Evolutionary conservation across 2,113 vertebrate species (phyloP).

Genomic region (Colossoma macropomum): DNA sequence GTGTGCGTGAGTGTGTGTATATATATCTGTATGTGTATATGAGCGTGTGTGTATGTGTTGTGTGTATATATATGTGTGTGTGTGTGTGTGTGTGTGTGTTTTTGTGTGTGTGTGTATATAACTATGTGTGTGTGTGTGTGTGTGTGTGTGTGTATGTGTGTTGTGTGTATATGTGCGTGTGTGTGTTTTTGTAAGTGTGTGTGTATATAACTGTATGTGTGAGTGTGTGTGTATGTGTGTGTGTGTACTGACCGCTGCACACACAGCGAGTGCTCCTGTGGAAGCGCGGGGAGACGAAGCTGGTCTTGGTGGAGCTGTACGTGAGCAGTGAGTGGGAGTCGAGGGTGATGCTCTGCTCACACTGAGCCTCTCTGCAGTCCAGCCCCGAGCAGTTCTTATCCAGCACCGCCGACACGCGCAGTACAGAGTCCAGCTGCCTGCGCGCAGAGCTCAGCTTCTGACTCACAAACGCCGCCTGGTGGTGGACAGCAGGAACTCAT

Average conservation of each 20-base stretch:
- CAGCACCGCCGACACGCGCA: constrained; percentile 89
- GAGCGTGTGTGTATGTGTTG: background rate
- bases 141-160: constrained; percentile 1
- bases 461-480: constrained; percentile 86
- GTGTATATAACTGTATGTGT: constrained; percentile 3
- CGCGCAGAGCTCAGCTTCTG: constrained; percentile 92
- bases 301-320: constrained; percentile 91
- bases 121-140: background rate
- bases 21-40: background rate
- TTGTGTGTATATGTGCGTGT: background rate
- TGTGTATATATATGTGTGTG: background rate
- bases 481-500: background rate
- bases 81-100: background rate
- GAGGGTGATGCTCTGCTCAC: constrained; percentile 88
- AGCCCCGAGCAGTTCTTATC: constrained; percentile 97
- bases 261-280: constrained; percentile 90
- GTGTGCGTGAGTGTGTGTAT: too few relatives aligned
- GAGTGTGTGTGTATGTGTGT: background rate
- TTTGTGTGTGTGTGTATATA: background rate
- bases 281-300: constrained; percentile 94
- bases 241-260: constrained; percentile 86
- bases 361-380: constrained; percentile 92
- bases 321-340: constrained; percentile 92
- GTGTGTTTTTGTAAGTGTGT: background rate
- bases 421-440: constrained; percentile 88